Percentiles rank a stretch among this genome's conserved stretches.
phyloP scores from a whole-genome alignment of 2,888 invertebrate genomes.

The Eupithecia insigniata region DNA sequence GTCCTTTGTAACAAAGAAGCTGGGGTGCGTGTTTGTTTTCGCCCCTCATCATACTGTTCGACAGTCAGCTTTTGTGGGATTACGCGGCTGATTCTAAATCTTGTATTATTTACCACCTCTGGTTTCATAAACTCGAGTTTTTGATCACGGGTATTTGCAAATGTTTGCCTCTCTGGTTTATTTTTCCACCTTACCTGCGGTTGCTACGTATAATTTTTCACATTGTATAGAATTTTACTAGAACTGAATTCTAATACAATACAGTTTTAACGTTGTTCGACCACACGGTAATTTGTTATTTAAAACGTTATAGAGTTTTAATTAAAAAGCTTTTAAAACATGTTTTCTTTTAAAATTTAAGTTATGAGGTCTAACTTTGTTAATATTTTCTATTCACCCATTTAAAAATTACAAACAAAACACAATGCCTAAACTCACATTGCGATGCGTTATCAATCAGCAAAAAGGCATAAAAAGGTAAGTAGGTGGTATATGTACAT shows the following conservation, averaged over 20 bases:
- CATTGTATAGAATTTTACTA: background rate
- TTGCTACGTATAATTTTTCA: background rate
- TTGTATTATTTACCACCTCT: constrained; percentile 45
- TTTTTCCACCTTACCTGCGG: background rate
- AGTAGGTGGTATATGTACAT: background rate
- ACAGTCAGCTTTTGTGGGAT: constrained; percentile 57
- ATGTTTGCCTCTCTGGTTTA: constrained; percentile 7
- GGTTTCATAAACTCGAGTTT: constrained; percentile 30
- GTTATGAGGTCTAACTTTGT: background rate
- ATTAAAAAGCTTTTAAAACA: background rate
- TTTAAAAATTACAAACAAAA: background rate
- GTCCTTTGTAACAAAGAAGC: constrained; percentile 41
- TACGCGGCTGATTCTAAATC: constrained; percentile 56
- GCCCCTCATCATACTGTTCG: constrained; percentile 53
- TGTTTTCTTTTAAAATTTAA: background rate
- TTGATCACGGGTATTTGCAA: constrained; percentile 25
- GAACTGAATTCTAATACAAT: background rate
- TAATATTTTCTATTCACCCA: background rate
- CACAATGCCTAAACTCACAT: background rate
- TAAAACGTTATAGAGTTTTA: background rate
- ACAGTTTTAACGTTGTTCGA: background rate
- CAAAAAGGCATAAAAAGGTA: background rate
- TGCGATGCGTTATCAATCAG: background rate
- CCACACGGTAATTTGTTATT: background rate
- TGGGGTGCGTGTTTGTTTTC: constrained; percentile 42